Conservation (phyloP, 2,888 invertebrate genomes). For the Sphecodes monilicornis region DNA sequence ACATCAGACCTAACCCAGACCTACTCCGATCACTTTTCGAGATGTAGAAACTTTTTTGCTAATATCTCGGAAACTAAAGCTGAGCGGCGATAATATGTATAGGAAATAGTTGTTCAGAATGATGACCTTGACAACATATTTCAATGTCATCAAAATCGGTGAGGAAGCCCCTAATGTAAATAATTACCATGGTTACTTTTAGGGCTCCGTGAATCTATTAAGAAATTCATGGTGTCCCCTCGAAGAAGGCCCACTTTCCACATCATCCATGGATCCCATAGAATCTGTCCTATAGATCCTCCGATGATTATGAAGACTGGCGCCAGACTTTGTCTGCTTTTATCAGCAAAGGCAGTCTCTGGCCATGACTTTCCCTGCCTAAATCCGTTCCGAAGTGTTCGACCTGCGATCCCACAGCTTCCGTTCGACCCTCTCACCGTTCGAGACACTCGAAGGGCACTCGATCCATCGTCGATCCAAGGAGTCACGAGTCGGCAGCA, state of each 20-base stretch:
- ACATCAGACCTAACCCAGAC: no score
- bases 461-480: slow-evolving; percentile 67
- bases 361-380: slow-evolving; percentile 61
- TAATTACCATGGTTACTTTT: no score
- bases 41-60: no score
- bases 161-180: no score
- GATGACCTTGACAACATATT: no score
- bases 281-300: neutral
- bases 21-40: no score
- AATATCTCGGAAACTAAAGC: no score
- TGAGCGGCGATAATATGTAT: no score
- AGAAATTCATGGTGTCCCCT: slow-evolving; percentile 40
- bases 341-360: slow-evolving; percentile 24
- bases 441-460: slow-evolving; percentile 60
- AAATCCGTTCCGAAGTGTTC: slow-evolving; percentile 63
- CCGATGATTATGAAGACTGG: slow-evolving; percentile 63
- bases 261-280: slow-evolving; percentile 36
- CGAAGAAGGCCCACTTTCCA: slow-evolving; percentile 47
- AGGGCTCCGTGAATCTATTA: neutral
- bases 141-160: no score
- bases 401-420: slow-evolving; percentile 55
- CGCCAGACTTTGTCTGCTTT: slow-evolving; percentile 66
- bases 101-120: no score
- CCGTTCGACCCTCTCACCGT: slow-evolving; percentile 51
- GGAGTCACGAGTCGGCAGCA: slow-evolving; percentile 58